Percentiles rank a stretch among this genome's conserved stretches.
These are phyloP conservation scores for Drosophila paulistorum DNA, from an alignment of 1,140 invertebrate species.

Conservation along the genomic window DNA sequence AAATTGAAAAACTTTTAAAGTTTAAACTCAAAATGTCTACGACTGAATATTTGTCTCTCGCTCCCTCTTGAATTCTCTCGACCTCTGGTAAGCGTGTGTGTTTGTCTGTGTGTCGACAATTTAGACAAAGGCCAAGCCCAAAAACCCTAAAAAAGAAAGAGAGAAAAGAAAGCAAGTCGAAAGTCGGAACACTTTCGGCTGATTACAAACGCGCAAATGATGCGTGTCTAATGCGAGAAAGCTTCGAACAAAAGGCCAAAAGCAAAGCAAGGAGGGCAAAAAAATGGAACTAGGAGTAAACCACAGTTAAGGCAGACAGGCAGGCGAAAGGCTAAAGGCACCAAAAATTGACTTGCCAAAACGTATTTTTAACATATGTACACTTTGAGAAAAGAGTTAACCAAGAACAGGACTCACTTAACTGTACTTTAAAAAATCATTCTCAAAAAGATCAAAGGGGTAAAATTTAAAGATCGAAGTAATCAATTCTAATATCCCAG, in stretches of 20 bases:
- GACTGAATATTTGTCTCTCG: conserved; percentile 21
- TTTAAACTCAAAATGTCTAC: conserved; percentile 67
- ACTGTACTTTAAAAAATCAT: too few relatives aligned
- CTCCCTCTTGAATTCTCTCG: neutral
- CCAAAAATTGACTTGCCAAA: conserved; percentile 26
- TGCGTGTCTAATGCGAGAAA: conserved; percentile 75
- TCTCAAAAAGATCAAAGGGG: too few relatives aligned
- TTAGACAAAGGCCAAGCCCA: conserved; percentile 52
- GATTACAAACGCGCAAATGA: conserved; percentile 81
- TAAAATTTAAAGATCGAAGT: too few relatives aligned
- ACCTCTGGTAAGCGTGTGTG: neutral
- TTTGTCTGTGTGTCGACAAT: conserved; percentile 35
- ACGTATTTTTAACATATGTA: conserved; percentile 45
- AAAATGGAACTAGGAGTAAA: conserved; percentile 33
- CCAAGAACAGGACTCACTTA: neutral
- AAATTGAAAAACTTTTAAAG: conserved; percentile 78
- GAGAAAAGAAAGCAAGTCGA: conserved; percentile 21
- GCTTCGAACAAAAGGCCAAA: conserved; percentile 25
- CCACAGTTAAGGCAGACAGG: conserved; percentile 34
- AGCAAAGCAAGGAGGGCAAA: conserved; percentile 17
- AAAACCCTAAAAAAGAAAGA: conserved; percentile 8
- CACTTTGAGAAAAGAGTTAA: conserved; percentile 17
- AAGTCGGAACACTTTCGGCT: conserved; percentile 77
- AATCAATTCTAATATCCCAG: too few relatives aligned
- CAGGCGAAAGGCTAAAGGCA: neutral